Base-by-base conservation (phyloP, 1,140 invertebrate genomes). In the Macrosteles quadrilineatus region DNA sequence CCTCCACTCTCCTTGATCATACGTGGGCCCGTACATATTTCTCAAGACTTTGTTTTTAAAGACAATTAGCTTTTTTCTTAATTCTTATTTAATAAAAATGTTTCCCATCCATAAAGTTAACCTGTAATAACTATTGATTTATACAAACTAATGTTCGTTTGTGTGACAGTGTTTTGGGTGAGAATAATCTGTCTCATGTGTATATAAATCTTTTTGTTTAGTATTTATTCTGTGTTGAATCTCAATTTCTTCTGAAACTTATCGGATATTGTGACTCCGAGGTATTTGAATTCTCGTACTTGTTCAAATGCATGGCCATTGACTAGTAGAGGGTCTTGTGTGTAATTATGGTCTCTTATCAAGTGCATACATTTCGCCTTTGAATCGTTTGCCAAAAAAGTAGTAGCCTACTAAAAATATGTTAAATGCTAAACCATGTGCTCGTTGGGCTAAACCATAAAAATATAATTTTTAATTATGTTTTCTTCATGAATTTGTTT, bases 211-310 rank as follows among this genome's bases (percentile, higher is more conserved):
- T 14, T 14, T 36, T 36, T 36, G 32, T 14, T 36, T 4, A 36
- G n/a, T 53, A n/a, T n/a, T n/a, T n/a, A 53, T 6, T 53, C 47
- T 53, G 23, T 53, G 3, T 19, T 53, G 47, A 6, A 53, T 53
- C n/a, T 53, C n/a, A 6, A n/a, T n/a, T 53, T 53, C 47, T 4
- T 53, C 47, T 25, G n/a, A 19, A 53, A 3, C n/a, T 53, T 25
- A 19, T 25, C 23, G n/a, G 47, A 53, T 53, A 53, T 53, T 19
- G 23, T 53, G n/a, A 53, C 4, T 53, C 47, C 47, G 23, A 53
- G 47, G 47, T 53, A 53, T 19, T 53, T 53, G 23, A 53, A 53
- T 53, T 53, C n/a, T n/a, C n/a, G n/a, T 6, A 53, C 47, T 53
- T 53, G n/a, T 53, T 53, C 47, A 53, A 53, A 53, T 53, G 4